Conservation (phyloP, 2,113 vertebrate genomes). For the Trichechus manatus region DNA sequence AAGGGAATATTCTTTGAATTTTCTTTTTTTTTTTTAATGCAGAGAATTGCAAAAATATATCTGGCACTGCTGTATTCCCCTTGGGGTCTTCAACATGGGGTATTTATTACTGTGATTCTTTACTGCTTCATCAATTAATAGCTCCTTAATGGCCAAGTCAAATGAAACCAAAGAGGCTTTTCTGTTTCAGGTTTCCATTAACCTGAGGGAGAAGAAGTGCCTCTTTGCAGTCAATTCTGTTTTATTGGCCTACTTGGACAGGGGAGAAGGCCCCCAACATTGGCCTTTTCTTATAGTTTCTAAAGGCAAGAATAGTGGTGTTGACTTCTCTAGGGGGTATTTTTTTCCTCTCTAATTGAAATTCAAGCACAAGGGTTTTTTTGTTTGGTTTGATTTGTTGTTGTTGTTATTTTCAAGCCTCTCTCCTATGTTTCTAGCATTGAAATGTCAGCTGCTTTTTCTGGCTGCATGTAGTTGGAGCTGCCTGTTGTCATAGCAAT, state of each 20-base stretch:
- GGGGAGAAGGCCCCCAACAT: constrained; percentile 28
- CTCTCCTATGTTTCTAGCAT: constrained; percentile 55
- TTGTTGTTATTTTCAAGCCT: constrained; percentile 42
- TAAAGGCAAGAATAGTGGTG: constrained; percentile 66
- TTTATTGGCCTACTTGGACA: constrained; percentile 61
- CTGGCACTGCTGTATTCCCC: background rate
- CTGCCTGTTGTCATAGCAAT: constrained; percentile 78
- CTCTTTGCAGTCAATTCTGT: constrained; percentile 5
- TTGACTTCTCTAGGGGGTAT: constrained; percentile 67
- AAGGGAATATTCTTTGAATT: constrained; percentile 23
- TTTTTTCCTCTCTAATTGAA: constrained; percentile 60
- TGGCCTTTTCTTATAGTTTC: constrained; percentile 68
- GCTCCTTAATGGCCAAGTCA: constrained; percentile 39
- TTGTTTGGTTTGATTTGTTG: background rate
- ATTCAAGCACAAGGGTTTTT: constrained; percentile 48
- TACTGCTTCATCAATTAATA: constrained; percentile 33
- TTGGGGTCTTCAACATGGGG: background rate
- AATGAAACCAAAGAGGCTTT: background rate
- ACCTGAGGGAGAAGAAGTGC: background rate
- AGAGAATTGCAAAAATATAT: constrained; percentile 45
- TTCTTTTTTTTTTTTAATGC: constrained; percentile 12
- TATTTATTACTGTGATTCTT: background rate
- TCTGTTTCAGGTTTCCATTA: background rate
- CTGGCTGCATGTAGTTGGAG: constrained; percentile 52
- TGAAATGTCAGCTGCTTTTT: constrained; percentile 81